A percentile compares a stretch with the other conserved stretches of the same genome.
phyloP scores from a whole-genome alignment of 2,888 invertebrate genomes.

The Diplolepis rosae region DNA sequence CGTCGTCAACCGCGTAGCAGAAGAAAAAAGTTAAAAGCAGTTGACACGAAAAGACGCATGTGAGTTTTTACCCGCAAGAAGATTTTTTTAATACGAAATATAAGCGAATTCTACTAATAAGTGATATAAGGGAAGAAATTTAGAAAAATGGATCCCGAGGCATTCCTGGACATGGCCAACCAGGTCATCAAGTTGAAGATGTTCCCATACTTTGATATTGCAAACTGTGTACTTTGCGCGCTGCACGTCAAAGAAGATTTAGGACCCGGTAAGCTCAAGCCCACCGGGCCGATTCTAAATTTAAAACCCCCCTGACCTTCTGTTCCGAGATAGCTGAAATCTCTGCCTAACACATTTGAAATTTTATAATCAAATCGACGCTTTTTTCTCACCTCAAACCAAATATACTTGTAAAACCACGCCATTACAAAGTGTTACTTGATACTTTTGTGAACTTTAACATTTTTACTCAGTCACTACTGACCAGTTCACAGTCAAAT shows the following conservation, averaged over 20 bases:
- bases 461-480: not conserved
- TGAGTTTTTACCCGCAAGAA: not conserved
- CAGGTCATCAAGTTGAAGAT: slow-evolving; percentile 99
- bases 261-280: slow-evolving; percentile 84
- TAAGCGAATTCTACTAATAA: not conserved
- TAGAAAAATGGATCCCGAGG: slow-evolving; percentile 91
- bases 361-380: not conserved
- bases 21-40: not conserved
- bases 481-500: not conserved
- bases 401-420: not conserved
- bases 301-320: slow-evolving; percentile 61
- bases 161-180: slow-evolving; percentile 98
- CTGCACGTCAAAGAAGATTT: slow-evolving; percentile 96
- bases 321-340: slow-evolving; percentile 55
- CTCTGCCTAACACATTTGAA: slow-evolving; percentile 7
- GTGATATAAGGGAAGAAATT: not conserved
- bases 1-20: not conserved
- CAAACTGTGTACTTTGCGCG: slow-evolving; percentile 96
- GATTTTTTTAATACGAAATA: not conserved
- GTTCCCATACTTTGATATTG: slow-evolving; percentile 99
- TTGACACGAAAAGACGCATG: not conserved
- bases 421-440: not conserved
- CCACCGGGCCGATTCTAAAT: slow-evolving; percentile 67
- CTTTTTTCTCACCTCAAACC: not conserved
- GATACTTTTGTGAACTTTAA: not conserved